Evolutionary conservation across 2,888 invertebrate genomes (phyloP).

Genomic region (Ectemnius continuus): DNA sequence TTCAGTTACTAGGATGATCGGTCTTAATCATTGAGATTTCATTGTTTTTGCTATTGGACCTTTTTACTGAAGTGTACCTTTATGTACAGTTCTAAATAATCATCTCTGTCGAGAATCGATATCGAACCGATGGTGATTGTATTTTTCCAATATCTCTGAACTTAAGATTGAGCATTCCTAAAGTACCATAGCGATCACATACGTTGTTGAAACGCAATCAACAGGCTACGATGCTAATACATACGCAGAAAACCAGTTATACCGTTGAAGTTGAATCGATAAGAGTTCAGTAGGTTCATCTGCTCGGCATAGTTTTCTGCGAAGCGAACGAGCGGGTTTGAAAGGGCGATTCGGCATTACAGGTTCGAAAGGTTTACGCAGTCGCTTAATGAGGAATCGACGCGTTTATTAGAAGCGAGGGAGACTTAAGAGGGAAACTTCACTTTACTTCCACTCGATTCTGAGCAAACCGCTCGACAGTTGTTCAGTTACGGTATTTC

Average conservation of each 20-base stretch:
- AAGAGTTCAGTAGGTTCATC: not conserved
- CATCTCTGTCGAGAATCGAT: too few species aligned
- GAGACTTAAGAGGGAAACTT: not conserved
- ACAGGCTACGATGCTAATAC: too few species aligned
- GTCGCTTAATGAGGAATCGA: too few species aligned
- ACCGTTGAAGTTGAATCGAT: too few species aligned
- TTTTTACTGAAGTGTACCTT: not conserved
- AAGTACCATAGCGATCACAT: constrained; percentile 33
- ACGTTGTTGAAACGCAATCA: constrained; percentile 15
- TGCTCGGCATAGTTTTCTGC: not conserved
- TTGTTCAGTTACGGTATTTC: constrained; percentile 22
- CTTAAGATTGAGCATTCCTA: constrained; percentile 9
- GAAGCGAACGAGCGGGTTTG: not conserved
- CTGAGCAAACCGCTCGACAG: constrained; percentile 11
- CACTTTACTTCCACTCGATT: constrained; percentile 8
- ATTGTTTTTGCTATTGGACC: not conserved
- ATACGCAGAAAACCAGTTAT: too few species aligned
- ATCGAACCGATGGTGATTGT: not conserved
- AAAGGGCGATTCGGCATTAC: too few species aligned
- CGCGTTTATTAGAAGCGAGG: not conserved
- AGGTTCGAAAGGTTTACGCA: too few species aligned
- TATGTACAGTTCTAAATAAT: not conserved
- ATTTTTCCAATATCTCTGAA: constrained; percentile 6
- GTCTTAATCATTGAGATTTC: not conserved
- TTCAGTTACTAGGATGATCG: not conserved